Evolutionary conservation across 2,113 vertebrate species (phyloP).

Genomic region (Xenopus borealis): DNA sequence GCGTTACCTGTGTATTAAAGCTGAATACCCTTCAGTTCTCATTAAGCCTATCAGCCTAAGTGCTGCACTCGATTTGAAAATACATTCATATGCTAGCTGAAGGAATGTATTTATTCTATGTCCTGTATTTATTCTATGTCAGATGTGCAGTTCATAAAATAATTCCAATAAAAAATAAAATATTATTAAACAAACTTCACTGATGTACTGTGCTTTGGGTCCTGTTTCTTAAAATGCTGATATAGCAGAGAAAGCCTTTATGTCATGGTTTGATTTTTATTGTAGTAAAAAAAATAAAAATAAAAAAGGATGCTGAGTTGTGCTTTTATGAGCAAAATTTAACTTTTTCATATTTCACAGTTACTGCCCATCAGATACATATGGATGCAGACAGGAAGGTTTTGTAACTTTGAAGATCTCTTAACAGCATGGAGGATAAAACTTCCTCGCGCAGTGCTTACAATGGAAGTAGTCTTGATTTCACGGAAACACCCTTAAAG

Average conservation of each 20-base stretch:
- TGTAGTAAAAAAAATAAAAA: background rate
- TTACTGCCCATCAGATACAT: background rate
- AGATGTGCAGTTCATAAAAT: background rate
- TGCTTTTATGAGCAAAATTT: constrained; percentile 2
- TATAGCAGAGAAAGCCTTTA: background rate
- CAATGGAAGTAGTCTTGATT: background rate
- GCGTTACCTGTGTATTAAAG: too few species aligned
- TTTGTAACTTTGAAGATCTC: background rate
- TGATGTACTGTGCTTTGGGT: too few species aligned
- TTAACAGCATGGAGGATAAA: background rate
- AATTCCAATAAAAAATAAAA: background rate
- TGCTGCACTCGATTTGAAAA: too few species aligned
- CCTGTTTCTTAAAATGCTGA: constrained; percentile 1
- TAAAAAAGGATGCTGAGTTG: background rate
- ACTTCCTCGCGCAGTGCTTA: background rate
- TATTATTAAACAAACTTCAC: background rate
- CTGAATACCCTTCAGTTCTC: too few species aligned
- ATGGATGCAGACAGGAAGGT: background rate
- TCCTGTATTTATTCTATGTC: too few species aligned
- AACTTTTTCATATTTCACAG: constrained; percentile 7
- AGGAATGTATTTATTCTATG: too few species aligned
- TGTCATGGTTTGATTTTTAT: background rate
- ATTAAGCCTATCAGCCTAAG: too few species aligned
- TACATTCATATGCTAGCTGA: too few species aligned
- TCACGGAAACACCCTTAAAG: background rate